Conservation (phyloP, 1,140 invertebrate genomes). For the Bombus pyrosoma region DNA sequence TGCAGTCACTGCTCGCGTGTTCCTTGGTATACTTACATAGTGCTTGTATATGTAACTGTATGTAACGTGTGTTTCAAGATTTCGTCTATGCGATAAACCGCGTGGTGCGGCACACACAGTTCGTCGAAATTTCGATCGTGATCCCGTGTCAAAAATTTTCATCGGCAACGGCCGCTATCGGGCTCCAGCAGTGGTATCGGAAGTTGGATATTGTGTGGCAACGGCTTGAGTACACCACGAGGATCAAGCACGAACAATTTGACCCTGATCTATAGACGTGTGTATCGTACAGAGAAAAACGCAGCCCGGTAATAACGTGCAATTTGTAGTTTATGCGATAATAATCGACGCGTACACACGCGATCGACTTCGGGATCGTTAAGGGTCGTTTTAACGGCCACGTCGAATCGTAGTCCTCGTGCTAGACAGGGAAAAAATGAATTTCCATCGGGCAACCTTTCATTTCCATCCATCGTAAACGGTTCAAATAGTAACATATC, state of each 20-base stretch:
- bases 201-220: constrained; percentile 28
- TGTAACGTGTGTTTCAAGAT: constrained; percentile 14
- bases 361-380: constrained; percentile 38
- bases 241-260: constrained; percentile 32
- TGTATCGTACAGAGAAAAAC: constrained; percentile 6
- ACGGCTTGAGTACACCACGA: neutral
- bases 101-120: constrained; percentile 22
- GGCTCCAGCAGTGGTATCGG: constrained; percentile 12
- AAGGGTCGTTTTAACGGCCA: constrained; percentile 12
- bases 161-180: neutral
- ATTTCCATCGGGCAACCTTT: neutral
- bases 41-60: neutral
- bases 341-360: constrained; percentile 26
- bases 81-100: constrained; percentile 2
- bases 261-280: neutral
- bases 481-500: neutral
- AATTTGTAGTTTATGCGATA: constrained; percentile 43
- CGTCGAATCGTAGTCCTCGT: neutral
- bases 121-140: constrained; percentile 1
- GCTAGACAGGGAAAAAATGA: neutral
- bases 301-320: constrained; percentile 26
- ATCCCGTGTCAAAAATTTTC: neutral
- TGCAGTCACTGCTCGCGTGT: neutral
- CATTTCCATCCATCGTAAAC: neutral
- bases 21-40: no score